Evolutionary conservation across 2,888 invertebrate genomes (phyloP), one percentile per base, ranked within the genome.

Genomic region (Vandiemenella viatica): DNA sequence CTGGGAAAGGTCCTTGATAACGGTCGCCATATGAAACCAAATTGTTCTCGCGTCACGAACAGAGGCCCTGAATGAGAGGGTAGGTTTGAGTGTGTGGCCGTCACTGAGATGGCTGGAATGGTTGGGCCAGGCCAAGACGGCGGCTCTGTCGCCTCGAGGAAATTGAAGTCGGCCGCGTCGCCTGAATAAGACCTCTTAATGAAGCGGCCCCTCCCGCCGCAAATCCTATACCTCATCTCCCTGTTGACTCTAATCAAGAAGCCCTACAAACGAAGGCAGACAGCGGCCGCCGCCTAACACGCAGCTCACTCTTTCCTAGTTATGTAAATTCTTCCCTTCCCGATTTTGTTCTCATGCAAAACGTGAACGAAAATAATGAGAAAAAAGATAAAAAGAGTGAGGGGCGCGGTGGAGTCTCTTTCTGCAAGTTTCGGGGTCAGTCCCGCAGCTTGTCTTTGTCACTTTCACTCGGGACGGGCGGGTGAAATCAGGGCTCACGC

Each of bases 161-260:
- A 38, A 38, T 38, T 38, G 38, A 38, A 38, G 16, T 38, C 38
- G 7, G 26, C n/a, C 40, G 22, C n/a, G n/a, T 44, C 23, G 38
- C 46, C 43, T 50, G 50, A 50, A 50, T 50, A 50, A 50, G 50
- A 50, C 50, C 37, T 43, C 46, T 46, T 50, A 50, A 50, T 50
- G 50, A 50, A 50, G 50, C 50, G 47, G 46, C 50, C 42, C 26
- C 41, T 18, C 41, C 7, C 50, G 42, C 38, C 48, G 42, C 42
- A 50, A 50, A 47, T 50, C 46, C 50, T 50, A 50, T 50, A 50
- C 50, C 49, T 44, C 53, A 48, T 49, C 50, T 46, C 48, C 46
- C 40, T 50, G 53, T 53, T 50, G 53, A 50, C 50, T 53, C 50
- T 53, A 53, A 53, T 53, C 53, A 53, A 50, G 50, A 37, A 19